Percentiles rank a stretch among this genome's conserved stretches.
Conservation (phyloP, 1,140 invertebrate species). For the Drosophila hydei region DNA sequence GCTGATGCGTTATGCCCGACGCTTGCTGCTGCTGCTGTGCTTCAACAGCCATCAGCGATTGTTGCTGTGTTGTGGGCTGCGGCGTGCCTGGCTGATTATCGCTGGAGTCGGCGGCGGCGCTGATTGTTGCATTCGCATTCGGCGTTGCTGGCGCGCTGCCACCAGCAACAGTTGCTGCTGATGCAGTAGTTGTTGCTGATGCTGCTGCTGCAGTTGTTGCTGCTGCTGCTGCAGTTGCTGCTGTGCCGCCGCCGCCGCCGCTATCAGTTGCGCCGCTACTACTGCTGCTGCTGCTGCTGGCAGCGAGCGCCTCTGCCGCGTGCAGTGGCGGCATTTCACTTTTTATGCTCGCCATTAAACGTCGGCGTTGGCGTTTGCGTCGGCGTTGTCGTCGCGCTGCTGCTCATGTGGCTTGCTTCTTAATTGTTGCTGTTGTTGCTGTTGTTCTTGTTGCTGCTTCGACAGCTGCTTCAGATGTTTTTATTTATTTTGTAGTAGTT, state of each 20-base stretch:
- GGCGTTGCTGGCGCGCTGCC: conserved; percentile 64
- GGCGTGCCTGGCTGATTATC: conserved; percentile 83
- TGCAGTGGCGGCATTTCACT: conserved; percentile 83
- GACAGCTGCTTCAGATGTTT: background rate
- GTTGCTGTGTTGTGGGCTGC: conserved; percentile 62
- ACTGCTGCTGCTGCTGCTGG: conserved; percentile 21
- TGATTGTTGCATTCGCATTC: conserved; percentile 68
- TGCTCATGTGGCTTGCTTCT: conserved; percentile 36
- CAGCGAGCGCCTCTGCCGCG: conserved; percentile 74
- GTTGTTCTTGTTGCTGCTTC: conserved; percentile 7
- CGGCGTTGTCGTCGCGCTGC: conserved; percentile 19
- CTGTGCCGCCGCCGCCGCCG: conserved; percentile 29
- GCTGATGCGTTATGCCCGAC: conserved; percentile 83
- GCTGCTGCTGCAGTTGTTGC: conserved; percentile 30
- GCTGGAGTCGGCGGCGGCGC: conserved; percentile 82
- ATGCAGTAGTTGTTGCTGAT: conserved; percentile 10
- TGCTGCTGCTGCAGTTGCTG: conserved; percentile 30
- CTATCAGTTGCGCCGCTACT: conserved; percentile 13
- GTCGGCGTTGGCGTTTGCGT: conserved; percentile 32
- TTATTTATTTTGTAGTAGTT: background rate
- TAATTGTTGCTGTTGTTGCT: conserved; percentile 17
- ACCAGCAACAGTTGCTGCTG: conserved; percentile 1
- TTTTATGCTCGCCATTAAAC: conserved; percentile 77
- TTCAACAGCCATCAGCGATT: conserved; percentile 26
- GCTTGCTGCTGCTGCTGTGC: conserved; percentile 42